Percentiles rank a stretch among this genome's conserved stretches.
These are phyloP conservation scores for Clusia tigrina DNA, from an alignment of 2,888 invertebrate genomes.

Conservation along the genomic window DNA sequence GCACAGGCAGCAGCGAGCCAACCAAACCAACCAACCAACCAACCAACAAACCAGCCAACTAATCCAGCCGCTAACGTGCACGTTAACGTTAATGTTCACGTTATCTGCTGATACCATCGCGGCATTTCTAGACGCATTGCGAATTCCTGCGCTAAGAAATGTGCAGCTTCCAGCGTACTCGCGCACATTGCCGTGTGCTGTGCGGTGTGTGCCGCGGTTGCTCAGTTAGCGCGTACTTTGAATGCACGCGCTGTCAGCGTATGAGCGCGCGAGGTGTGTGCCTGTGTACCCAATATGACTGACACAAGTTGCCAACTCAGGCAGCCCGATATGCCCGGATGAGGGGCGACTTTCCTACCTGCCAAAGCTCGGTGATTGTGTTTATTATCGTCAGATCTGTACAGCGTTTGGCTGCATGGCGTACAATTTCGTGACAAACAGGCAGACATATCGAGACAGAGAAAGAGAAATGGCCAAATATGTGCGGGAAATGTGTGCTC, in stretches of 20 bases:
- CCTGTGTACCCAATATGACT: too few species aligned
- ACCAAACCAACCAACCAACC: background rate
- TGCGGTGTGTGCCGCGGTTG: background rate
- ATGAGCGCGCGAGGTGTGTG: background rate
- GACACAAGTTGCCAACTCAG: background rate
- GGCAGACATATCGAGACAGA: too few species aligned
- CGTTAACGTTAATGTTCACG: too few species aligned
- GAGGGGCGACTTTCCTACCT: background rate
- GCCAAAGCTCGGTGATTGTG: too few species aligned
- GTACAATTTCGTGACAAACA: too few species aligned
- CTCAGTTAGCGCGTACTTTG: background rate
- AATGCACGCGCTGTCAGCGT: background rate
- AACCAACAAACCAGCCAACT: background rate
- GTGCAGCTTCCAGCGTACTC: background rate
- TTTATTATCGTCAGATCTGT: too few species aligned
- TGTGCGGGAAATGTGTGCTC: too few species aligned
- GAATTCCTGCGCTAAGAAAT: background rate
- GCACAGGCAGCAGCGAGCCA: background rate
- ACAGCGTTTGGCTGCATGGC: too few species aligned
- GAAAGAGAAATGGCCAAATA: too few species aligned
- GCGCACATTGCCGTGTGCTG: background rate
- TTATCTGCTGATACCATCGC: background rate
- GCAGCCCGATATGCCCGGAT: background rate
- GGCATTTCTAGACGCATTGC: constrained; percentile 5
- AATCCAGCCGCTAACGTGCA: background rate